These are phyloP conservation scores for Plutomurus gul DNA, from an alignment of 1,140 invertebrate genomes.

Conservation along the genomic window DNA sequence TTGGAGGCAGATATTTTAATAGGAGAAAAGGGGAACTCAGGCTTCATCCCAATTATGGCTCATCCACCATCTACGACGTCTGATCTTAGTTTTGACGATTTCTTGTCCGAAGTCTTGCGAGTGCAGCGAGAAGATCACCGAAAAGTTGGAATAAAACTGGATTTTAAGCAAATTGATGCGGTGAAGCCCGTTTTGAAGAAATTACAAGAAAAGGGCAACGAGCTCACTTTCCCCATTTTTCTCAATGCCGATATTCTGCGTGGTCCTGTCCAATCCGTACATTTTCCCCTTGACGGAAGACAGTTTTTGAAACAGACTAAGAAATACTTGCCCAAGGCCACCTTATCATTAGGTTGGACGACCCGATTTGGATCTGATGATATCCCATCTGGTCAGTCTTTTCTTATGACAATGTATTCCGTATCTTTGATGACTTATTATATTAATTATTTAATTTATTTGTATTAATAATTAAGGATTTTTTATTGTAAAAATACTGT, in stretches of 20 bases:
- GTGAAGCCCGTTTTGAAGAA: slow-evolving; percentile 69
- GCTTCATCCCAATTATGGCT: slow-evolving; percentile 76
- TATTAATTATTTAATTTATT: not conserved
- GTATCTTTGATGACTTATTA: not conserved
- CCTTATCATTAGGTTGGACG: slow-evolving; percentile 86
- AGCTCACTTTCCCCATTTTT: slow-evolving; percentile 76
- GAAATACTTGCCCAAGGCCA: slow-evolving; percentile 67
- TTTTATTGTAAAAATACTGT: not conserved
- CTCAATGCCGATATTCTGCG: slow-evolving; percentile 84
- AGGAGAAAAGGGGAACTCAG: slow-evolving; percentile 59
- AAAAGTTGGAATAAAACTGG: slow-evolving; percentile 79
- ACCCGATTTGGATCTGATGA: slow-evolving; percentile 64
- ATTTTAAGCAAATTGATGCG: slow-evolving; percentile 82
- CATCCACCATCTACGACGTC: slow-evolving; percentile 75
- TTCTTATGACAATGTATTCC: not conserved
- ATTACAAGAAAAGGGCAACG: slow-evolving; percentile 58
- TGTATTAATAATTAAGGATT: not conserved
- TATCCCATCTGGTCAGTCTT: not conserved
- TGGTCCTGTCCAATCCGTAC: slow-evolving; percentile 72
- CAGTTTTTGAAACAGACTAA: slow-evolving; percentile 67
- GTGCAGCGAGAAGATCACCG: slow-evolving; percentile 56
- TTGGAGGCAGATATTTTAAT: slow-evolving; percentile 85
- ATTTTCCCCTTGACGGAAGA: slow-evolving; percentile 67
- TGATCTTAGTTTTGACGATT: slow-evolving; percentile 76
- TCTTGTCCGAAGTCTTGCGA: slow-evolving; percentile 66